Evolutionary conservation across 2,888 invertebrate species (phyloP), one percentile per base, ranked within the genome.

Genomic region (Phengaris arion): DNA sequence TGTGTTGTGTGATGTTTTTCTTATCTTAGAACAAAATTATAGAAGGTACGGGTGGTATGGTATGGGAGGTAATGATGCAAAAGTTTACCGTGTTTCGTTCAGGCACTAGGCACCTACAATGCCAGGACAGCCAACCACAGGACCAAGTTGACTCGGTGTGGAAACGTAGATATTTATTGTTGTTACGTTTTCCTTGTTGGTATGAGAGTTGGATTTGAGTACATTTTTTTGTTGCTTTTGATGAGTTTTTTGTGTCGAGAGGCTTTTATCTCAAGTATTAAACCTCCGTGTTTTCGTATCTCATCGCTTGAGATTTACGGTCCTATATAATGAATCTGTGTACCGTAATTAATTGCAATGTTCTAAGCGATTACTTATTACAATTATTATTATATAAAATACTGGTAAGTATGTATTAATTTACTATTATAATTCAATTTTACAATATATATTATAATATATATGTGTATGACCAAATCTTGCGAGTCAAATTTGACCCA

Each of bases 161-260:
- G 55, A 55, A 57, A 57, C 57, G 9, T 9, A 57, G 15, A 15
- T 15, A 55, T 15, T 15, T 57, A 57, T 57, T 46, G 7, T 35
- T 52, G 52, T 70, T 54, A 72, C 22, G 35, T 69, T 54, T 54
- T 54, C 54, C 72, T 54, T 54, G 7, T 72, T 35, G 72, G 52
- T 22, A 51, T 15, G 35, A 22, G 51, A 52, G 52, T 54, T 22
- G 72, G 51, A 54, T 55, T 73, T 73, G 15, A 74, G 52, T 55
- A 74, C 73, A 73, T 74, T 74, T 68, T 68, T 74, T 74, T 74
- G 74, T 46, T 74, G 59, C 57, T 57, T 59, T 74, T 74, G 45
- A 74, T 74, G 74, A 59, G 55, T 70, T 59, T 45, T 74, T 45
- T 46, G 46, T 59, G 46, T 48, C 55, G 45, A 74, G 55, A 57